Base-by-base conservation (phyloP, 2,888 invertebrate species). In the Idaea dimidiata region DNA sequence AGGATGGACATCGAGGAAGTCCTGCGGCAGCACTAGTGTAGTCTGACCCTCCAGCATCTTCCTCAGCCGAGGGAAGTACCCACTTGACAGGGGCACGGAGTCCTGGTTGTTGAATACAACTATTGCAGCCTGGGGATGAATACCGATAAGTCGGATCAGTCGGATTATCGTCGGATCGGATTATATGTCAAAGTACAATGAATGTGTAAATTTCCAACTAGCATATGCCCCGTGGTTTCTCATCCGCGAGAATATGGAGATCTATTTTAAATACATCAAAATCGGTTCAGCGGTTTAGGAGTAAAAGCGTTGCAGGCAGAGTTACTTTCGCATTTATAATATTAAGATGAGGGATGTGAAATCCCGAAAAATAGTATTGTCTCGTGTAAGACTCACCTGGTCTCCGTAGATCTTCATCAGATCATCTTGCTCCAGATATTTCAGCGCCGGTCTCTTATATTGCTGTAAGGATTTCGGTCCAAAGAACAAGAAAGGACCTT, bases 401-500 rank as follows among this genome's bases (percentile, higher is more conserved):
- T 93, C 93, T 53, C 88, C 89, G 69, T 94, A 94, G n/a, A 94
- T 89, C 74, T 88, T 88, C 84, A 93, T 91, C 76, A 94, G 79
- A 63, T 93, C 91, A 84, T 93, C 93, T 71, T 94, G 93, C 60
- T 91, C 92, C 56, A 94, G 75, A 60, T 89, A 92, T 65, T 89
- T 88, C 43, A 94, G 73, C 1, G 94, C 93, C 53, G 93, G 93
- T 33, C 93, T 78, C 64, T 88, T 88, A 65, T 93, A 89, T 55
- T 84, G 84, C 43, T 84, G 84, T 0, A 94, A 77, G 7, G 91
- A 86, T 58, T 92, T 88, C 5, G 93, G 93, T 0, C 94, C 94
- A 83, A 94, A 94, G 72, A 94, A 93, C 6, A 94, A 71, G 74
- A 94, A 94, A 0, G 94, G 94, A 0, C 94, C 94, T 79, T 93